Conservation (phyloP, 1,140 invertebrate genomes). For the Drosophila hydei region DNA sequence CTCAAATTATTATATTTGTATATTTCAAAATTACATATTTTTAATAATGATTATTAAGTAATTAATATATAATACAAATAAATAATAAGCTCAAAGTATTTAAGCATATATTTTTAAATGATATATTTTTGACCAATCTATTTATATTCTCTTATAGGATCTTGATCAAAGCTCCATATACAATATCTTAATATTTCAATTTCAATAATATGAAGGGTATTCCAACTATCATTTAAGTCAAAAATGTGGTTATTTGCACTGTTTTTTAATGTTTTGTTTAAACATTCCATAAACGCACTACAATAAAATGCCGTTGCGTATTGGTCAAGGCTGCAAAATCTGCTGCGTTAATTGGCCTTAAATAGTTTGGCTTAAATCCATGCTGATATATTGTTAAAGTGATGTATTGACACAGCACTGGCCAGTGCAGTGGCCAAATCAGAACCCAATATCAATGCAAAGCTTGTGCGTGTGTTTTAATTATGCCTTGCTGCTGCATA, state of each 20-base stretch:
- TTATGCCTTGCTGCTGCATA: conserved; percentile 1
- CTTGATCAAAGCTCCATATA: too few relatives aligned
- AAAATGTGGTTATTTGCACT: not conserved
- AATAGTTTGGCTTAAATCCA: conserved; percentile 45
- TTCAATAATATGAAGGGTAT: too few relatives aligned
- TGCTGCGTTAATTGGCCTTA: conserved; percentile 57
- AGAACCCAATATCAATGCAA: conserved; percentile 18
- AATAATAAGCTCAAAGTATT: too few relatives aligned
- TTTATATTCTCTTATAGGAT: too few relatives aligned
- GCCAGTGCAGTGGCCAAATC: conserved; percentile 8
- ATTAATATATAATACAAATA: too few relatives aligned
- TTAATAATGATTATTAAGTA: too few relatives aligned
- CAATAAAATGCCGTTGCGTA: conserved; percentile 62
- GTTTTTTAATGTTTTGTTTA: conserved; percentile 34
- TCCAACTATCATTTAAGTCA: not conserved
- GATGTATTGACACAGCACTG: not conserved
- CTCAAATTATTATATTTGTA: too few relatives aligned
- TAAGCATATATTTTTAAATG: too few relatives aligned
- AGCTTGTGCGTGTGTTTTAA: not conserved
- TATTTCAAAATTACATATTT: too few relatives aligned
- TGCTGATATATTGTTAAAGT: conserved; percentile 11
- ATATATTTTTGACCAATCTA: too few relatives aligned
- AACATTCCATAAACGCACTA: conserved; percentile 67
- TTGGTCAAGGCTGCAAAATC: conserved; percentile 60
- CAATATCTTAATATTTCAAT: too few relatives aligned